Conservation (phyloP, 2,888 invertebrate genomes). For the Himalopsyche kuldschensis region DNA sequence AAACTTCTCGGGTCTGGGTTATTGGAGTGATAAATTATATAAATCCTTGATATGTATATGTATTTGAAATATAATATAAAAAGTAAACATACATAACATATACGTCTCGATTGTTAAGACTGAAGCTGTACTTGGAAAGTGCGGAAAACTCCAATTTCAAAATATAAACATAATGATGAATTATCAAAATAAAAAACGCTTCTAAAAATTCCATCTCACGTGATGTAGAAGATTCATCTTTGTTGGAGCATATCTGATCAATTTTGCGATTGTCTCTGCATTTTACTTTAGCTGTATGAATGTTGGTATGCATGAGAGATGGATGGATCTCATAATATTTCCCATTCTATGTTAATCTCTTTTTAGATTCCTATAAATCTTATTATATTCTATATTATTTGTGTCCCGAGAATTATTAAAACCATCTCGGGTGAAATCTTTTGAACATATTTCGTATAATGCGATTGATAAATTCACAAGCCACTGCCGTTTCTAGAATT, state of each 20-base stretch:
- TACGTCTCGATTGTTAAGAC: too few species aligned
- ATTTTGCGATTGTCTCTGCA: not conserved
- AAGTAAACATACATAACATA: too few species aligned
- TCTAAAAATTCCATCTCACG: too few species aligned
- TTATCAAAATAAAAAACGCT: too few species aligned
- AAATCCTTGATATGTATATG: too few species aligned
- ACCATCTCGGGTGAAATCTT: not conserved
- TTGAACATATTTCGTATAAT: slow-evolving; percentile 18
- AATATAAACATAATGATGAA: too few species aligned
- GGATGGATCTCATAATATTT: not conserved
- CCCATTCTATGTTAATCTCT: not conserved
- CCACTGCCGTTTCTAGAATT: not conserved
- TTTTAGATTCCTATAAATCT: not conserved
- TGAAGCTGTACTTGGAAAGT: too few species aligned
- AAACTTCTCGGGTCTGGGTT: too few species aligned
- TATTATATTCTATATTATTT: not conserved
- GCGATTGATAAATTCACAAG: not conserved
- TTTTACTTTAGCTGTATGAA: not conserved
- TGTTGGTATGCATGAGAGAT: not conserved
- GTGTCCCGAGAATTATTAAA: not conserved
- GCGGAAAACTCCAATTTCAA: too few species aligned
- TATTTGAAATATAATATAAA: too few species aligned
- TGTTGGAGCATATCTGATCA: not conserved
- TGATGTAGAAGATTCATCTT: too few species aligned
- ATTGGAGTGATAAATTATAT: too few species aligned